A percentile compares a stretch with the other conserved stretches of the same genome.
Conservation (phyloP, 2,113 vertebrate species). For the Dipodomys spectabilis region DNA sequence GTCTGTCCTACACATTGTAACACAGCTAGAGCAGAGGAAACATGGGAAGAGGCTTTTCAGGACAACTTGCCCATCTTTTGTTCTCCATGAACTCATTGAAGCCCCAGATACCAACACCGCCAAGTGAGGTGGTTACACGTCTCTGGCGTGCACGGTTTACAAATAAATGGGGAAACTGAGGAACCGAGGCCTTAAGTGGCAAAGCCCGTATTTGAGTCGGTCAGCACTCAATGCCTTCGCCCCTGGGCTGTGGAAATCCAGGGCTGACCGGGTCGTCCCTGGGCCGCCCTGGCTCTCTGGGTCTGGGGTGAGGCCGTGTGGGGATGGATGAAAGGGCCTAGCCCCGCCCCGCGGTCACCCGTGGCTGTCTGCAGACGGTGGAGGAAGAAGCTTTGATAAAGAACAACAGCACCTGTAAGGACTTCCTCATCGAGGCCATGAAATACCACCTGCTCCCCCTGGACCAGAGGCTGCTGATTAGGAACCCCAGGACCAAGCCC, state of each 20-base stretch:
- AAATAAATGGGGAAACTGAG: slow-evolving; percentile 29
- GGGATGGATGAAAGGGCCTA: background rate
- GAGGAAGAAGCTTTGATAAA: slow-evolving; percentile 98
- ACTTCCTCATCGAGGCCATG: slow-evolving; percentile 98
- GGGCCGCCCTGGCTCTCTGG: background rate
- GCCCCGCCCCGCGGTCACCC: slow-evolving; percentile 22
- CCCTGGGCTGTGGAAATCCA: background rate
- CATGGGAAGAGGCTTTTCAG: background rate
- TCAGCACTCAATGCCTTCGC: background rate
- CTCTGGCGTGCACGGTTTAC: slow-evolving; percentile 1
- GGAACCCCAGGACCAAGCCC: slow-evolving; percentile 95
- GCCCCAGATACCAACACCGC: background rate
- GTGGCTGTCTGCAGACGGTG: slow-evolving; percentile 90
- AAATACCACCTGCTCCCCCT: slow-evolving; percentile 98
- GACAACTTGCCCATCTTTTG: background rate
- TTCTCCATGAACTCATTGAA: slow-evolving; percentile 39
- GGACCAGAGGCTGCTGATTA: slow-evolving; percentile 96
- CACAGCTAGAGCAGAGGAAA: background rate
- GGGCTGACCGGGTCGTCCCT: background rate
- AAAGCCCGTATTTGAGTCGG: background rate
- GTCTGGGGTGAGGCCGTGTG: background rate
- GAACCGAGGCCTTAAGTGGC: background rate
- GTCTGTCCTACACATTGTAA: background rate
- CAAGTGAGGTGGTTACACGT: background rate
- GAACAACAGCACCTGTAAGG: slow-evolving; percentile 98